Conservation (phyloP, 2,888 invertebrate genomes). For the Lycophotia porphyrea region DNA sequence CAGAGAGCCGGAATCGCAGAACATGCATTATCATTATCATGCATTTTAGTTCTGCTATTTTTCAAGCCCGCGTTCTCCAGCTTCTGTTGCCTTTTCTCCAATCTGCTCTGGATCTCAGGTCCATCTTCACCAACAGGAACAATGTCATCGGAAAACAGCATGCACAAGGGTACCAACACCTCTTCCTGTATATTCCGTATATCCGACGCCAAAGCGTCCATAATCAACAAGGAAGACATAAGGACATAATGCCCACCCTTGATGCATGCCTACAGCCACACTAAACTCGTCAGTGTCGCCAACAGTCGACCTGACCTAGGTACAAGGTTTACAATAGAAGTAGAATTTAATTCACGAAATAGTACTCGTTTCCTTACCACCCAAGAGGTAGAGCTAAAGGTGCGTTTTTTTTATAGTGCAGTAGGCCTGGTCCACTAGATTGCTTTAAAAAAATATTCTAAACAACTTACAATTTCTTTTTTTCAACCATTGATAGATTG, state of each 20-base stretch:
- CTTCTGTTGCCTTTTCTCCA: not conserved
- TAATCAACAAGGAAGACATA: not conserved
- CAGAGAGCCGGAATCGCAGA: not conserved
- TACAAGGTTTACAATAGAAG: not conserved
- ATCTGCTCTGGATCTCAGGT: not conserved
- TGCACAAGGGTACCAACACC: no score
- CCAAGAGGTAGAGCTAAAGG: slow-evolving; percentile 70
- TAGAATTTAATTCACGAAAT: not conserved
- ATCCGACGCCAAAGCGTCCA: not conserved
- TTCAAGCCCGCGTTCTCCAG: not conserved
- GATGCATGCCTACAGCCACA: not conserved
- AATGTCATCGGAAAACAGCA: not conserved
- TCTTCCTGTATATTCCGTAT: no score
- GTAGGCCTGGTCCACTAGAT: slow-evolving; percentile 71
- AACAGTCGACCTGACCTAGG: not conserved
- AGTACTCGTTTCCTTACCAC: slow-evolving; percentile 71
- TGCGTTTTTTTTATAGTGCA: slow-evolving; percentile 74
- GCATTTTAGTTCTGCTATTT: not conserved
- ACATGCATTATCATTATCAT: no score
- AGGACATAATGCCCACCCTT: not conserved
- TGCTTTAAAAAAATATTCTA: no score
- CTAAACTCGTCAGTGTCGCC: not conserved
- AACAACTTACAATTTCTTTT: no score
- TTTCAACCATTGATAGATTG: no score
- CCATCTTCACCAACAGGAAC: not conserved